Percentiles rank a stretch among this genome's conserved stretches.
Conservation (phyloP, 1,140 invertebrate genomes). For the Tetramorium parvispinum region DNA sequence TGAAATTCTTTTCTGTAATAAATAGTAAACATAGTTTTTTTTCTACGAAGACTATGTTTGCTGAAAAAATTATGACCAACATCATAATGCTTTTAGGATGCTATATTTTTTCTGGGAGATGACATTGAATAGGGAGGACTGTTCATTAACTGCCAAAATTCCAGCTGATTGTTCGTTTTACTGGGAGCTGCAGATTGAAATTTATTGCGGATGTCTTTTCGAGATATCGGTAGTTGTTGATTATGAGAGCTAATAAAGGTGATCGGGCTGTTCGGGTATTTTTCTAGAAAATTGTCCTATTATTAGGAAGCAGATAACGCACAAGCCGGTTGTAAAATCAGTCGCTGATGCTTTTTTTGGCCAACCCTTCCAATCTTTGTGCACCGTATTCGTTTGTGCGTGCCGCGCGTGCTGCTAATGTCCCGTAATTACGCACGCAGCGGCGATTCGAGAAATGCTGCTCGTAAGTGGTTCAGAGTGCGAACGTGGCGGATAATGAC, state of each 20-base stretch:
- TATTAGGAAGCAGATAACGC: constrained; percentile 32
- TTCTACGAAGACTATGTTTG: constrained; percentile 23
- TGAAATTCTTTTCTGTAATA: background rate
- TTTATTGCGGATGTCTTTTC: constrained; percentile 8
- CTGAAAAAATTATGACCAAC: background rate
- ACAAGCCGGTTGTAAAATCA: background rate
- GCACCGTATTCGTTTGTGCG: constrained; percentile 28
- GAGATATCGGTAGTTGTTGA: background rate
- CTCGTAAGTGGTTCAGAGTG: constrained; percentile 43
- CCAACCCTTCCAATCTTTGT: background rate
- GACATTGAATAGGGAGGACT: constrained; percentile 29
- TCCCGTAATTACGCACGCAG: constrained; percentile 45
- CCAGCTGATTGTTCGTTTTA: background rate
- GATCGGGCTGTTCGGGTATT: background rate
- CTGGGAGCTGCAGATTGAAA: background rate
- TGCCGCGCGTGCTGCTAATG: constrained; percentile 43
- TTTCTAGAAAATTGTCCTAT: constrained; percentile 19
- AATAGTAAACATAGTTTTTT: constrained; percentile 19
- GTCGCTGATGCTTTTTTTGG: background rate
- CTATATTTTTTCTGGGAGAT: constrained; percentile 10
- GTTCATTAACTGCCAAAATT: constrained; percentile 47
- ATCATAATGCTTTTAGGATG: background rate
- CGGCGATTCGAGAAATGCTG: constrained; percentile 54
- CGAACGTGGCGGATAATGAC: constrained; percentile 36
- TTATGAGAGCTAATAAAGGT: constrained; percentile 18